Base-by-base conservation (phyloP, 2,113 vertebrate genomes). In the Dasyurus viverrinus region DNA sequence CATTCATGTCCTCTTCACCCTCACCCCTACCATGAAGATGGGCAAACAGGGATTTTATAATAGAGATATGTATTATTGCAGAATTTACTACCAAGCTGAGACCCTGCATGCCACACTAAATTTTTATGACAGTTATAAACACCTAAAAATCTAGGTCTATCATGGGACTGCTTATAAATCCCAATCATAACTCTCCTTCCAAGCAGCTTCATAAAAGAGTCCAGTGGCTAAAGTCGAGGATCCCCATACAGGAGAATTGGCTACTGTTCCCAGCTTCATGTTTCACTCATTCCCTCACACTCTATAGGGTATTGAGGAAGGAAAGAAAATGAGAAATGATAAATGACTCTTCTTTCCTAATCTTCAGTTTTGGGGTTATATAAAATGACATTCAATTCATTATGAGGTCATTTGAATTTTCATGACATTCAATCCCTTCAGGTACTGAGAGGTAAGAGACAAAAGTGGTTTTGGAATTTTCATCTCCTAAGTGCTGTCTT, bases 51-150 rank as follows among this genome's bases (percentile, higher is more conserved):
- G 95, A 96, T 95, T 91, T 96, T 90, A 97, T 89, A 95, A 95
- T 95, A 92, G 95, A 54, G 54, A 97, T 92, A 94, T 92, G 96
- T 95, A 97, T 97, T 96, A 97, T 97, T 95, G 76, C 52, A 95
- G 97, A 98, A 98, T 98, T 97, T 97, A 98, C 93, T 94, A 93
- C 94, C 92, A 97, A 92, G 94, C 96, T 96, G 96, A 97, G 96
- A 97, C 94, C 95, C 96, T 97, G 92, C 93, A 94, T 97, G 97
- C 92, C 95, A 97, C 95, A 95, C 95, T 97, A 97, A 97, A 97
- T 97, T 97, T 98, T 95, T 92, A 48, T 93, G 96, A 96, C 53
- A 92, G 55, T 54, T 93, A 97, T 89, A 96, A 98, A 94, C 90
- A 97, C 93, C 93, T 95, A 92, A 0, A 1, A 54, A 93, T 96